Base-by-base conservation (phyloP, 2,797 vertebrate genomes). In the Protonibea diacanthus region DNA sequence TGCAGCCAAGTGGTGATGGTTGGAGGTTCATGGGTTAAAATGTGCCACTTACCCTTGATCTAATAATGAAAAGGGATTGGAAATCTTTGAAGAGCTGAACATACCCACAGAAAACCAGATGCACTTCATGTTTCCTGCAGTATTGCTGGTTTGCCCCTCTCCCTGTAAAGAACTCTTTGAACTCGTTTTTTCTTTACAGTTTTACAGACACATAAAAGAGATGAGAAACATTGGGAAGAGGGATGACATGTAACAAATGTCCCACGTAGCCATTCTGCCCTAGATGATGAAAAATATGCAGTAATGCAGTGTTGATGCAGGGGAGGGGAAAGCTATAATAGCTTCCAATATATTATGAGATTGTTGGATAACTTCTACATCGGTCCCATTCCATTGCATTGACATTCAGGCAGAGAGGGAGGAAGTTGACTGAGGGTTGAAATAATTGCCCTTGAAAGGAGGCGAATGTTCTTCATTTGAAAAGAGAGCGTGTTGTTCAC, bases 401-500 rank as follows among this genome's bases (percentile, higher is more conserved):
- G 81, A 92, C 86, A 92, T 89, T 91, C 76, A 80, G 38, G 21
- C 6, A 11, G 21, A 44, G 62, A 58, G 47, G 52, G 23, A 14
- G 55, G 56, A 45, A 45, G 68, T 65, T 91, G 94, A 95, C 86
- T 91, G 89, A 94, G 87, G 80, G 85, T 80, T 90, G 67, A 88
- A 90, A 93, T 95, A 93, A 95, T 93, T 94, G 80, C 82, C 82
- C 90, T 89, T 88, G 92, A 94, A 92, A 89, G 83, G 82, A 82
- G 68, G 71, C 40, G 61, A 91, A 90, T 85, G 89, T 91, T 93
- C 82, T 90, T 88, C 81, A 89, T 90, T 91, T 73, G 68, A 87
- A 81, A 79, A 42, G 86, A 82, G 82, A 83, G 79, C 33, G 69
- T 80, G 75, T 76, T 91, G 89, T 89, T 92, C 80, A 38, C 85